Evolutionary conservation across 2,113 vertebrate genomes (phyloP), one percentile per base, ranked within the genome.

Genomic region (Odontesthes bonariensis): DNA sequence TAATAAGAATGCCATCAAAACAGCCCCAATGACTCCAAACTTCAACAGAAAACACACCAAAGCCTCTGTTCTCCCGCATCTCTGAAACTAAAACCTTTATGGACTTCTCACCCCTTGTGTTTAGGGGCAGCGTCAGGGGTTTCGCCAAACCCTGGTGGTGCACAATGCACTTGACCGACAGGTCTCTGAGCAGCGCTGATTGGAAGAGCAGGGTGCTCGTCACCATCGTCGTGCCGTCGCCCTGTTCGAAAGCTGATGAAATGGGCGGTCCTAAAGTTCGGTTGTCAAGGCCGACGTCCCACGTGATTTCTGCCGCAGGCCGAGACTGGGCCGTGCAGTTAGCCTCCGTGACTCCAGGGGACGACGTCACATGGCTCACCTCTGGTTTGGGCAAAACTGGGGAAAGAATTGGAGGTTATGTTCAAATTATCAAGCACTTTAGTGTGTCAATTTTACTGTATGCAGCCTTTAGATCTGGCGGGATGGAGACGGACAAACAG

Each of bases 361-460:
- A 40, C 0, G 69, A 74, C 8, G 82, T 91, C 79, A 79, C 81
- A 13, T 86, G 81, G 79, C n/a, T 91, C 73, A 94, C 83, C 83
- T 92, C 85, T 10, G 93, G 92, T 76, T 93, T 90, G 23, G 94
- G 94, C 19, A 94, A 79, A 44, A 94, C 94, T 95, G 80, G 2
- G 13, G 54, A 20, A 31, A 59, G 68, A 74, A 14, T 9, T 9
- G 22, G 35, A 47, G 27, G 46, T 7, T n/a, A 49, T 14, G 16
- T 7, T 44, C 12, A 44, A 16, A 44, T 14, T 16, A 16, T 3
- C 6, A 16, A 44, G 16, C 6, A 44, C 13, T 16, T 5, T 54
- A 4, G 3, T 1, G 8, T 52, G 42, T 35, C 17, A 4, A 2
- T 58, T 33, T 57, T 54, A 7, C 12, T 23, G 23, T 19, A 0